phyloP scores from a whole-genome alignment of 2,888 invertebrate genomes.

The Horisme vitalbata region DNA sequence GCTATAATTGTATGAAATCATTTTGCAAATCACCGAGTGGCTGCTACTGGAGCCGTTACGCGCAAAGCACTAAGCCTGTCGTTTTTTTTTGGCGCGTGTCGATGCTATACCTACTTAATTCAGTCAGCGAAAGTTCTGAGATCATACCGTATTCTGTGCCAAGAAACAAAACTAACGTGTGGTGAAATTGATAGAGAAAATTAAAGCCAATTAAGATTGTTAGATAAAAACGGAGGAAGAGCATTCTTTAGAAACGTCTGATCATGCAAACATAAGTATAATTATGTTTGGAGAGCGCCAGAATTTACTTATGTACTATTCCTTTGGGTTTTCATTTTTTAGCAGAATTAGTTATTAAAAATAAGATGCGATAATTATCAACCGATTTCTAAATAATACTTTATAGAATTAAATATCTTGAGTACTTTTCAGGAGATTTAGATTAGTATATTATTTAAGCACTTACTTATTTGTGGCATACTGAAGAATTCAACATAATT shows the following conservation, averaged over 20 bases:
- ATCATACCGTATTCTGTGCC: constrained; percentile 20
- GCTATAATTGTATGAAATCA: constrained; percentile 42
- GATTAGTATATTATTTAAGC: too few species aligned
- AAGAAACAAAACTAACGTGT: constrained; percentile 26
- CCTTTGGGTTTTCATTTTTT: too few species aligned
- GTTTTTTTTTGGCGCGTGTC: constrained; percentile 78
- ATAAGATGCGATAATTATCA: too few species aligned
- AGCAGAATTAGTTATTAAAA: too few species aligned
- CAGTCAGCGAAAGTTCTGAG: constrained; percentile 75
- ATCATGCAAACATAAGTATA: background rate
- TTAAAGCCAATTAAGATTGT: constrained; percentile 30
- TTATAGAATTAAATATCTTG: too few species aligned
- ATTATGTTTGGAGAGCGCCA: background rate
- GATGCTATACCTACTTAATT: constrained; percentile 64
- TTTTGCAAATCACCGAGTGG: constrained; percentile 41
- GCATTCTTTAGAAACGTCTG: constrained; percentile 14
- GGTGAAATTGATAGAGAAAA: constrained; percentile 43
- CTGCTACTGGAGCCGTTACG: constrained; percentile 78
- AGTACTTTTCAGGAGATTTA: too few species aligned
- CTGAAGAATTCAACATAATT: too few species aligned
- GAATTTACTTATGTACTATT: too few species aligned
- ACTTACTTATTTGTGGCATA: too few species aligned
- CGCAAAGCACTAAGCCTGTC: constrained; percentile 68
- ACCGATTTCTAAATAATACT: too few species aligned
- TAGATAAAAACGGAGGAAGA: constrained; percentile 16